Percentiles rank a stretch among this genome's conserved stretches.
These are phyloP conservation scores for Oeneis ivallda DNA, from an alignment of 2,888 invertebrate species.

Conservation along the genomic window DNA sequence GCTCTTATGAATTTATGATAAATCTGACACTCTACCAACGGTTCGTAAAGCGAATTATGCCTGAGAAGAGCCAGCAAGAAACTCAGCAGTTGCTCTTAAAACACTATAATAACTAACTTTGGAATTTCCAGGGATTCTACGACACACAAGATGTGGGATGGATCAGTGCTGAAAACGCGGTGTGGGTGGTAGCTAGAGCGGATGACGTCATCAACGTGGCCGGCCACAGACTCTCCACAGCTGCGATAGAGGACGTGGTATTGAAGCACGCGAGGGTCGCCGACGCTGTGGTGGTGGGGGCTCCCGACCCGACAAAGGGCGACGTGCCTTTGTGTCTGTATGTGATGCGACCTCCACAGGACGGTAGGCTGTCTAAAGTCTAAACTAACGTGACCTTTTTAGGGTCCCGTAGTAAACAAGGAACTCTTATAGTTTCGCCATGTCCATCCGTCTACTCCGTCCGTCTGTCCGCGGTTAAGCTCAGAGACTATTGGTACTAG, in stretches of 20 bases:
- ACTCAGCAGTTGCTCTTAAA: no score
- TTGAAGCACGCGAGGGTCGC: slow-evolving; percentile 91
- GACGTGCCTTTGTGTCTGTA: slow-evolving; percentile 94
- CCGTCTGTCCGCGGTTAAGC: no score
- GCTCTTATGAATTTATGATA: no score
- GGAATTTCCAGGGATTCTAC: slow-evolving; percentile 87
- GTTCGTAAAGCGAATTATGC: no score
- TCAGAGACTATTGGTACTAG: no score
- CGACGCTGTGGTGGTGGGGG: slow-evolving; percentile 94
- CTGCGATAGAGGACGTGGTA: slow-evolving; percentile 94
- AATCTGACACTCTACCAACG: no score
- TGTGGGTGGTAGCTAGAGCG: slow-evolving; percentile 94
- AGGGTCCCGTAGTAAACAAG: no score
- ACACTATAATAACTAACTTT: neutral
- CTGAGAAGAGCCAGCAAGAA: no score
- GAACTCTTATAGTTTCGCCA: no score
- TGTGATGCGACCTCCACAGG: slow-evolving; percentile 85
- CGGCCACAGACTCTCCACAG: slow-evolving; percentile 94
- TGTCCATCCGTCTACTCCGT: no score
- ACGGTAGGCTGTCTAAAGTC: slow-evolving; percentile 59
- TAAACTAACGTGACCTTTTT: neutral
- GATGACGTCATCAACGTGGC: slow-evolving; percentile 98
- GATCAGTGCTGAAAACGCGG: slow-evolving; percentile 89
- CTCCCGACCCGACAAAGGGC: slow-evolving; percentile 94
- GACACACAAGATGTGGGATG: slow-evolving; percentile 98